Base-by-base conservation (phyloP, 2,888 invertebrate species). In the Anoncus sp. region DNA sequence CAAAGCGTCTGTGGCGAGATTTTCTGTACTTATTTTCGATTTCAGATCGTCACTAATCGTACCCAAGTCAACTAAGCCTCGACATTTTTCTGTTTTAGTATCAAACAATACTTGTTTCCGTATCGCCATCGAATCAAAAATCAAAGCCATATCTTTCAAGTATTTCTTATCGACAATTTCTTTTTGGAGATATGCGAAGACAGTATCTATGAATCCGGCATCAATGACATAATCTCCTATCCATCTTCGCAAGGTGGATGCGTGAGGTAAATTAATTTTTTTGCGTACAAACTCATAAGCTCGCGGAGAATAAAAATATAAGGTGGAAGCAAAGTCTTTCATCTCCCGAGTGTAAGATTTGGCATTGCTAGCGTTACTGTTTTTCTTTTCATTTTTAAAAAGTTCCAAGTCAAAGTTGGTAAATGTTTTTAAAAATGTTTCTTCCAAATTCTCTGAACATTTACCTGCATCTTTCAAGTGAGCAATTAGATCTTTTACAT, bases 301-400 rank as follows among this genome's bases (percentile, higher is more conserved):
- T 12, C 62, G 59, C 18, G 69, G 69, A 5, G 69, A 75, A 75
- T 75, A 69, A 60, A 51, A 75, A 40, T 75, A 75, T 14, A 72
- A 20, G 27, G 77, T 77, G 2, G 66, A 63, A 5, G 77, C 77
- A 57, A 76, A 65, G 12, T 76, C 20, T 31, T 76, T 76, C 49
- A 76, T 43, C 65, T 57, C 63, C 9, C 71, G 55, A 1, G 76
- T 22, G 31, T 65, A 76, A 7, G 5, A 1, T 55, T 31, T 27
- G 31, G 31, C 31, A 31, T 31, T 31, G 16, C 22, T n/a, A 51
- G 45, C 20, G 22, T 65, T 45, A 24, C 16, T 31, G 51, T 73
- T 73, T n/a, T 65, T 65, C 27, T 22, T 16, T 65, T 49, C 40
- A 65, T 65, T 47, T 24, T 38, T 18, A 27, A 73, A 73, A 20